Evolutionary conservation across 2,888 invertebrate species (phyloP), one percentile per base, ranked within the genome.

Genomic region (Phalera bucephala): DNA sequence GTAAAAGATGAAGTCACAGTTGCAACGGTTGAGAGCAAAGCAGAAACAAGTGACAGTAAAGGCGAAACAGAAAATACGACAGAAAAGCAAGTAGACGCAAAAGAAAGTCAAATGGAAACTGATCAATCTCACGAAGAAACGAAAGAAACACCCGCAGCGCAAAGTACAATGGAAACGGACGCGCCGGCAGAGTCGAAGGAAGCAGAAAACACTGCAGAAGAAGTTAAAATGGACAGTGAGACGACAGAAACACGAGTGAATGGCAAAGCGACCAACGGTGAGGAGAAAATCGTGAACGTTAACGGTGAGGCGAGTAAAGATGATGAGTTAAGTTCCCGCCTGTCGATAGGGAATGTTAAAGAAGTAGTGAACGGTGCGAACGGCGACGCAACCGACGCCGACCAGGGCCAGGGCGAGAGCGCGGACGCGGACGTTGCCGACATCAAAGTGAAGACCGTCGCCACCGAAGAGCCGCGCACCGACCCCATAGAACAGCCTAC

Each of bases 381-480:
- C 11, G 75, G 78, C 3, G 69, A 70, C 30, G 51, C 65, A 1
- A 45, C 44, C 47, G 74, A 63, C 13, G 35, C 29, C 51, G 83
- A 66, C 64, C 76, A 72, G 63, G 84, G 72, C 15, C 79, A 86
- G 53, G 87, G 79, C 21, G 91, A 89, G 31, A 80, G 78, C 40
- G 48, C 60, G 1, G 80, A 79, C 30, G 46, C 63, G 1, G 84
- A 78, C 35, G 62, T 74, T 21, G 45, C 75, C 7, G 91, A 92
- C 45, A 91, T 92, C 54, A 91, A 91, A 80, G 88, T 90, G 13
- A 92, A 92, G 79, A 84, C 91, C 45, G 81, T 91, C 23, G 80
- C 91, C 33, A 80, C 86, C n/a, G 89, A 84, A 36, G 87, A 87
- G 49, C 72, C 83, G 9, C 75, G 70, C 47, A 73, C 73, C 29